Percentiles rank a stretch among this genome's conserved stretches.
phyloP scores from a whole-genome alignment of 2,113 vertebrate species.

The Narcine bancroftii region DNA sequence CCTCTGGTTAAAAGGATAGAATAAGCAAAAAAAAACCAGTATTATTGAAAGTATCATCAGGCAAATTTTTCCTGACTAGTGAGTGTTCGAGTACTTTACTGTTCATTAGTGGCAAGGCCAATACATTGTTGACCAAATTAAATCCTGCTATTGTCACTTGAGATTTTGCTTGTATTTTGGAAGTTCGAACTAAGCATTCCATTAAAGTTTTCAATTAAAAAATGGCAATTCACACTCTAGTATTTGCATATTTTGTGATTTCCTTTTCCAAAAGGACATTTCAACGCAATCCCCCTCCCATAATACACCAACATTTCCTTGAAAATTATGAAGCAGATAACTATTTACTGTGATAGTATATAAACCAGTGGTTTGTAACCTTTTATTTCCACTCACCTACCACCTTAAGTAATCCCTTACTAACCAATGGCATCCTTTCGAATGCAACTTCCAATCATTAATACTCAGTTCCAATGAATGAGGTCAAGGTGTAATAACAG shows the following conservation, averaged over 20 bases:
- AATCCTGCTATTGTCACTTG: background rate
- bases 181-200: background rate
- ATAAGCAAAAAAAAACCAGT: background rate
- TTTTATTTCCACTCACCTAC: too few species aligned
- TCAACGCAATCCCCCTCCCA: too few species aligned
- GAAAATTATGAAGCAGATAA: background rate
- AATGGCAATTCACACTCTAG: background rate
- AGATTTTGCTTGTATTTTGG: background rate
- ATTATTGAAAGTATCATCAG: background rate
- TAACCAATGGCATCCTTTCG: too few species aligned
- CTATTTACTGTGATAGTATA: background rate
- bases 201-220: background rate
- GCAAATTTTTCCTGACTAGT: background rate
- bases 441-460: background rate
- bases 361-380: too few species aligned
- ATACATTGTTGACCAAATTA: background rate
- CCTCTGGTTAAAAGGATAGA: conserved; percentile 15
- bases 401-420: too few species aligned
- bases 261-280: background rate
- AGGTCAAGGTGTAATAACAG: background rate
- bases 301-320: background rate
- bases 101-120: background rate
- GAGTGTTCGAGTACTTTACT: background rate
- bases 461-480: background rate
- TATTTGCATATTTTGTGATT: background rate